Percentiles rank a stretch among this genome's conserved stretches.
These are phyloP conservation scores for Apeira syringaria DNA, from an alignment of 2,888 invertebrate genomes.

Conservation along the genomic window DNA sequence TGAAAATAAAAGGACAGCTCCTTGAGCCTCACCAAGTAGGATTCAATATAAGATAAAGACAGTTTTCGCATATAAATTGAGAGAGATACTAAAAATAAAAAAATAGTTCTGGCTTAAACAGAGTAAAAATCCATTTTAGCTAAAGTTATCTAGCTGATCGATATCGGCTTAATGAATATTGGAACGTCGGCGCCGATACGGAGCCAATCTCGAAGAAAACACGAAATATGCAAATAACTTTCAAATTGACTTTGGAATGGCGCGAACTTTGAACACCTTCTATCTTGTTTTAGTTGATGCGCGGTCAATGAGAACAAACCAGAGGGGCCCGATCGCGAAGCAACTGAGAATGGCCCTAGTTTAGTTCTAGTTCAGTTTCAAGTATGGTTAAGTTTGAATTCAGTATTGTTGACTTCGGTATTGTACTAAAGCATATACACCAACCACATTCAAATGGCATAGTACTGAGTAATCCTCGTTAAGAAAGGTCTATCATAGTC, in stretches of 20 bases:
- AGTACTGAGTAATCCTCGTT: too few species aligned
- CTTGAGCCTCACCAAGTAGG: too few species aligned
- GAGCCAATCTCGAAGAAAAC: conserved; percentile 47
- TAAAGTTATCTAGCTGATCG: conserved; percentile 32
- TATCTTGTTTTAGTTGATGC: conserved; percentile 31
- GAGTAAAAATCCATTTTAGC: conserved; percentile 19
- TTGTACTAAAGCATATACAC: too few species aligned
- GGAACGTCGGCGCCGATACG: conserved; percentile 39
- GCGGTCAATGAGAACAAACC: conserved; percentile 25
- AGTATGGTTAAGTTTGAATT: too few species aligned
- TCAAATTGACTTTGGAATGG: conserved; percentile 60
- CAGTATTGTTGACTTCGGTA: too few species aligned
- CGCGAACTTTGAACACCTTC: conserved; percentile 35
- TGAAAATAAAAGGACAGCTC: background rate
- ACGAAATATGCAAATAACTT: conserved; percentile 68
- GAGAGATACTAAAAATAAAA: conserved; percentile 13
- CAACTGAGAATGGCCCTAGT: too few species aligned
- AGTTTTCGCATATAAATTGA: conserved; percentile 16
- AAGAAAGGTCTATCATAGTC: too few species aligned
- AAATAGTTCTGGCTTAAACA: conserved; percentile 9
- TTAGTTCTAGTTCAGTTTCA: too few species aligned
- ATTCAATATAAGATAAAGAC: background rate
- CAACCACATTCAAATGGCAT: too few species aligned
- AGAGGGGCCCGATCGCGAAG: too few species aligned
- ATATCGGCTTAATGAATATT: conserved; percentile 43